These are phyloP conservation scores for Columba janthina DNA, from an alignment of 2,113 vertebrate genomes.

Conservation along the genomic window DNA sequence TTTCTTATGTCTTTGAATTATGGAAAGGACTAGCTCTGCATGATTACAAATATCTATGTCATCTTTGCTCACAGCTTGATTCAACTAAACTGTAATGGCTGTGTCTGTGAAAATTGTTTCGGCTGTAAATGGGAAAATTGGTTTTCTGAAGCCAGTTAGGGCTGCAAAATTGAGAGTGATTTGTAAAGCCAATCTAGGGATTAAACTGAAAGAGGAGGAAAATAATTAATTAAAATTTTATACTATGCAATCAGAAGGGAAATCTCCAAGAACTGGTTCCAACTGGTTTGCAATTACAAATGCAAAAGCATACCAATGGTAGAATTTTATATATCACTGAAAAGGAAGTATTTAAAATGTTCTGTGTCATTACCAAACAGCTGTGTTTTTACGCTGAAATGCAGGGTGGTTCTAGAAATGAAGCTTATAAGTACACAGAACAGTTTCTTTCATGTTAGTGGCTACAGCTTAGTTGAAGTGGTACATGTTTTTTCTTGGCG, in stretches of 20 bases:
- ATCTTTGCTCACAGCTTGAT: conserved; percentile 40
- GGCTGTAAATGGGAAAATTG: conserved; percentile 4
- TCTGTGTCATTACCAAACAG: neutral
- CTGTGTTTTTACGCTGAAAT: conserved; percentile 26
- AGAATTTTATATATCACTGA: neutral
- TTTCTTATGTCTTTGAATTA: neutral
- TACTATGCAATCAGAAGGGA: conserved; percentile 29
- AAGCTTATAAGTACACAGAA: neutral
- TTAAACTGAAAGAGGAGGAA: neutral
- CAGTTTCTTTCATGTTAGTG: conserved; percentile 21
- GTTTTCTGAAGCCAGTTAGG: conserved; percentile 21
- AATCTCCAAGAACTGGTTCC: neutral
- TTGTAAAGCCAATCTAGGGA: neutral
- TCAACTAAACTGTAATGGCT: conserved; percentile 61
- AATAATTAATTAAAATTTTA: neutral
- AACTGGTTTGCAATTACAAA: neutral
- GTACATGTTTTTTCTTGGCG: conserved; percentile 16
- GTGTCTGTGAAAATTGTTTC: conserved; percentile 57
- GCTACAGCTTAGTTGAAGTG: conserved; percentile 35
- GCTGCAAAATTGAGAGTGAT: neutral
- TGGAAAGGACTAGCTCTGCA: conserved; percentile 22
- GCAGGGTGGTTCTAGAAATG: neutral
- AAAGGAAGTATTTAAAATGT: neutral
- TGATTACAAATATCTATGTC: conserved; percentile 4
- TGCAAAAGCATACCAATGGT: neutral